Evolutionary conservation across 2,797 vertebrate genomes (phyloP).

Genomic region (Gambusia yucatana): DNA sequence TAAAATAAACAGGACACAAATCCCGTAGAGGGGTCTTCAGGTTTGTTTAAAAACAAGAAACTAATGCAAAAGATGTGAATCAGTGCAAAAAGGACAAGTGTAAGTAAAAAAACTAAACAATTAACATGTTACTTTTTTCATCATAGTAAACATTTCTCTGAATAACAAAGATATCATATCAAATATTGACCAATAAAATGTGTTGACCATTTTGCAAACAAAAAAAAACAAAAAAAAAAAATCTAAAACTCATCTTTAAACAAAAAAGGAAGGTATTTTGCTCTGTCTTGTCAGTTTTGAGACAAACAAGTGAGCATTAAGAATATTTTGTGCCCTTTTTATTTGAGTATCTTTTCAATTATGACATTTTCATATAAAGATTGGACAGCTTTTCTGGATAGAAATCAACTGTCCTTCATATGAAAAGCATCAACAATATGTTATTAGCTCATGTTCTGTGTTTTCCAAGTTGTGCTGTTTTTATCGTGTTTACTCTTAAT

Average conservation of each 20-base stretch:
- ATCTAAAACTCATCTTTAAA: not conserved
- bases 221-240: not conserved
- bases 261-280: not conserved
- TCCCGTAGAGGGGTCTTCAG: not conserved
- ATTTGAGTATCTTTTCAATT: not conserved
- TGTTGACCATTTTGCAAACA: not conserved
- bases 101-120: not conserved
- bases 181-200: not conserved
- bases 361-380: not conserved
- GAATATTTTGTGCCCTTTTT: not conserved
- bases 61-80: not conserved
- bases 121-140: not conserved
- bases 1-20: not conserved
- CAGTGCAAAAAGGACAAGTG: not conserved
- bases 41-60: not conserved
- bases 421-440: not conserved
- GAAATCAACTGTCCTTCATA: not conserved
- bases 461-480: not conserved
- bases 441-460: not conserved
- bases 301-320: not conserved
- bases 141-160: not conserved
- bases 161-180: not conserved
- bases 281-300: not conserved
- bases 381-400: not conserved
- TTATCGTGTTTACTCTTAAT: conserved; percentile 43